Conservation (phyloP, 2,797 vertebrate genomes). For the Zalophus californianus region DNA sequence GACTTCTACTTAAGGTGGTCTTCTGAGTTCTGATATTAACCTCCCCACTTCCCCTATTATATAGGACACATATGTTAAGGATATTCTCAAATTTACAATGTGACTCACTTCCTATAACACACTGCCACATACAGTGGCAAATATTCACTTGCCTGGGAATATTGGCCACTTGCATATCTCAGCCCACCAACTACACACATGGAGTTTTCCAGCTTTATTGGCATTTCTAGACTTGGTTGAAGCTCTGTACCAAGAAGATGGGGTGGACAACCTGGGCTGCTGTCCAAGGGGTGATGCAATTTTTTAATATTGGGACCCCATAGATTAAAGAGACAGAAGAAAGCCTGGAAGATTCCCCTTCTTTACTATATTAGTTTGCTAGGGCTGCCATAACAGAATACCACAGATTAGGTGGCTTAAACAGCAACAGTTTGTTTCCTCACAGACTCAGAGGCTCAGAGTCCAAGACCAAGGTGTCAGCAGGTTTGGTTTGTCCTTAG, state of each 20-base stretch:
- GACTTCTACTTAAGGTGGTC: neutral
- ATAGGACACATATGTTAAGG: neutral
- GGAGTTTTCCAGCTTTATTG: neutral
- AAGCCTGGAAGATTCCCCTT: neutral
- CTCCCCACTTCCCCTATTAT: neutral
- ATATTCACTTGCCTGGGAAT: neutral
- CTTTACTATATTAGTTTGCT: neutral
- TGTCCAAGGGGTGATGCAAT: neutral
- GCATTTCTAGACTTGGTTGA: conserved; percentile 2
- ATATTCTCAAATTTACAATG: neutral
- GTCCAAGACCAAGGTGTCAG: neutral
- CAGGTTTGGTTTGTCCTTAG: neutral
- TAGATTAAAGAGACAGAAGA: neutral
- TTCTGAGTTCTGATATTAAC: neutral
- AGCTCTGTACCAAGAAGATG: neutral
- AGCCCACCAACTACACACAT: neutral
- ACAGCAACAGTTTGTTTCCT: neutral
- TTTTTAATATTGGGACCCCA: neutral
- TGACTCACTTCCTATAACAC: neutral
- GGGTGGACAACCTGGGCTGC: neutral
- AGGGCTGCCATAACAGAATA: neutral
- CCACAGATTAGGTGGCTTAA: neutral
- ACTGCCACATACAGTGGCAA: neutral
- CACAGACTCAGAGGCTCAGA: neutral
- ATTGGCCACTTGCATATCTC: neutral